These are phyloP conservation scores for Octodon degus DNA, from an alignment of 2,113 vertebrate species.

Conservation along the genomic window DNA sequence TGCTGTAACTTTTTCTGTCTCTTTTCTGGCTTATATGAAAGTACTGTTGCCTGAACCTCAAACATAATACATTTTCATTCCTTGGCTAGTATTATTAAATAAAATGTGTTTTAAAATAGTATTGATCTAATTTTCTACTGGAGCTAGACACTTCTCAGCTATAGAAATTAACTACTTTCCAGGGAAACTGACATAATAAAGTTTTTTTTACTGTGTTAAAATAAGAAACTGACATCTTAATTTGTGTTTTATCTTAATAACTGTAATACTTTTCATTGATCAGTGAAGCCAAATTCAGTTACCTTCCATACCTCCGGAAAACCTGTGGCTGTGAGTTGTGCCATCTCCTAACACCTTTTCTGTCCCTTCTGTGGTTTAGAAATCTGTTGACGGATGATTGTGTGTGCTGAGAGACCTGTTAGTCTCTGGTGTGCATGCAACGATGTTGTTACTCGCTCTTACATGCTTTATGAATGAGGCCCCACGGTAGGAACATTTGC, in stretches of 20 bases:
- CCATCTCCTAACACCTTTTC: not conserved
- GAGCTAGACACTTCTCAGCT: not conserved
- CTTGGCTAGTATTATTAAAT: not conserved
- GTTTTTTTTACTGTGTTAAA: not conserved
- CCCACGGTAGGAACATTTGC: not conserved
- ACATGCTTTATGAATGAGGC: not conserved
- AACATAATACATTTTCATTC: not conserved
- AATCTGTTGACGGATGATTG: not conserved
- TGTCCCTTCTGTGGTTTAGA: not conserved
- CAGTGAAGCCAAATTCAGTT: constrained; percentile 3
- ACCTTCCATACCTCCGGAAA: constrained; percentile 6
- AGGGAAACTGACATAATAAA: not conserved
- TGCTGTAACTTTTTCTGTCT: constrained; percentile 16
- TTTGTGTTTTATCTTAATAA: not conserved
- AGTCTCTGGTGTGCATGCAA: not conserved
- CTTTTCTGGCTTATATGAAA: constrained; percentile 11
- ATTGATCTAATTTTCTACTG: not conserved
- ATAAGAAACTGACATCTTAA: not conserved
- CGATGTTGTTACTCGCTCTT: not conserved
- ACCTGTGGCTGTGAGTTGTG: not conserved
- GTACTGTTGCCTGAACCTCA: not conserved
- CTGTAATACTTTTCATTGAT: constrained; percentile 6
- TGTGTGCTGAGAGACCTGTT: not conserved
- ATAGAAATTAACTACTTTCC: not conserved
- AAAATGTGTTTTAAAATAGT: not conserved